A percentile compares a stretch with the other conserved stretches of the same genome.
These are phyloP conservation scores for Nudaria mundana DNA, from an alignment of 2,888 invertebrate species.

Conservation along the genomic window DNA sequence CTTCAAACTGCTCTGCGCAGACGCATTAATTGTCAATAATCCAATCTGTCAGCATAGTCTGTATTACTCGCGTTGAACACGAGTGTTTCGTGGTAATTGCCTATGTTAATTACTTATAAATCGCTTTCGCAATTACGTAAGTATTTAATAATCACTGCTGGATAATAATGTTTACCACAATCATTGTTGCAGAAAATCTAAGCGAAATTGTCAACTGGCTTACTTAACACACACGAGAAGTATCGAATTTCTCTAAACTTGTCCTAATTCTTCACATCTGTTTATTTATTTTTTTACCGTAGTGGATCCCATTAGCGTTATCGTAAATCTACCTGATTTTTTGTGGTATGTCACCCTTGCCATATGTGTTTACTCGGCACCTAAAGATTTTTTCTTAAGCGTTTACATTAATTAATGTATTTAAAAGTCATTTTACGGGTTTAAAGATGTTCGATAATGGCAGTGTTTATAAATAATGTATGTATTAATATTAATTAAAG, in stretches of 20 bases:
- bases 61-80: too few relatives aligned
- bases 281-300: conserved; percentile 25
- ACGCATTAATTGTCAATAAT: too few relatives aligned
- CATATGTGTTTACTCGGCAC: conserved; percentile 33
- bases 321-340: conserved; percentile 59
- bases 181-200: conserved; percentile 7
- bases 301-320: conserved; percentile 35
- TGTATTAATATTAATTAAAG: conserved; percentile 30
- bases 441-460: conserved; percentile 21
- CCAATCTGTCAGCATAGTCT: too few relatives aligned
- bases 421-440: conserved; percentile 14
- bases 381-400: conserved; percentile 21
- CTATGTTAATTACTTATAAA: too few relatives aligned
- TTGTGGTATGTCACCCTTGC: conserved; percentile 37
- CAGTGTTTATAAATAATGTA: conserved; percentile 31
- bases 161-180: conserved; percentile 11
- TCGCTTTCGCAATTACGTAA: conserved; percentile 18
- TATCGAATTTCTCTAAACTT: conserved; percentile 15
- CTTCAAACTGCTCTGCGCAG: too few relatives aligned
- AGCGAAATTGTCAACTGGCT: not conserved
- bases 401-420: conserved; percentile 19
- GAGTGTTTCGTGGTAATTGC: too few relatives aligned
- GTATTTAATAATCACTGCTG: conserved; percentile 8
- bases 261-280: conserved; percentile 26
- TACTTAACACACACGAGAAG: conserved; percentile 8